Evolutionary conservation across 2,888 invertebrate species (phyloP).

Genomic region (Troides oblongomaculatus): DNA sequence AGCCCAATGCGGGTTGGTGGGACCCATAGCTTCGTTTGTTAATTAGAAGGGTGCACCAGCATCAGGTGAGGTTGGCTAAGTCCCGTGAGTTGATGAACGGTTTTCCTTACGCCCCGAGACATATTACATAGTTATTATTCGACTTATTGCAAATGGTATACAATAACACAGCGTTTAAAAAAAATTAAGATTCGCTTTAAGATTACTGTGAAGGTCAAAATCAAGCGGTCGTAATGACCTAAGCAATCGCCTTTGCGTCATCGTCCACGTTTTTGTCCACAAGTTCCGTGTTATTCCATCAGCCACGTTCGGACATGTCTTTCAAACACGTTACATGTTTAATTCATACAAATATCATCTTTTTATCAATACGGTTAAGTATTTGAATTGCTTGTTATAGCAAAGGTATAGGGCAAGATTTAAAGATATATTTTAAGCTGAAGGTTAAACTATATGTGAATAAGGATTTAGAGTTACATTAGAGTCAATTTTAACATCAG

Average conservation of each 20-base stretch:
- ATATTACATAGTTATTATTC: too few species aligned
- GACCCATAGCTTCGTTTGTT: too few species aligned
- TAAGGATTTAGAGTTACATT: background rate
- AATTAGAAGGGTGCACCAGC: too few species aligned
- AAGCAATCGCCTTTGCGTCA: slow-evolving; percentile 17
- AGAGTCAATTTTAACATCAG: too few species aligned
- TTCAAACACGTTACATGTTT: slow-evolving; percentile 16
- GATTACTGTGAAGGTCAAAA: slow-evolving; percentile 30
- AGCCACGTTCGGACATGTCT: slow-evolving; percentile 16
- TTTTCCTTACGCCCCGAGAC: too few species aligned
- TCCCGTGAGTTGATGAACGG: too few species aligned
- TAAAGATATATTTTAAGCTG: background rate
- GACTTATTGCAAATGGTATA: background rate
- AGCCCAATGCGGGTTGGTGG: too few species aligned
- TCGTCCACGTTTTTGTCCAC: slow-evolving; percentile 24
- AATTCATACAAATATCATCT: slow-evolving; percentile 8
- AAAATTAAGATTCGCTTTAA: background rate
- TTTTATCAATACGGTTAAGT: background rate
- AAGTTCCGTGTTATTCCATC: slow-evolving; percentile 22
- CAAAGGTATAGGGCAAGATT: slow-evolving; percentile 9
- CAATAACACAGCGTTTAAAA: background rate
- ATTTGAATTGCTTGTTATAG: background rate
- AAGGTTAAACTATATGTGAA: background rate
- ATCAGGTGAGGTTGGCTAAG: too few species aligned
- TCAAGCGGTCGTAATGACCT: slow-evolving; percentile 29